Conservation (phyloP, 2,797 vertebrate species). For the Trichosurus vulpecula region DNA sequence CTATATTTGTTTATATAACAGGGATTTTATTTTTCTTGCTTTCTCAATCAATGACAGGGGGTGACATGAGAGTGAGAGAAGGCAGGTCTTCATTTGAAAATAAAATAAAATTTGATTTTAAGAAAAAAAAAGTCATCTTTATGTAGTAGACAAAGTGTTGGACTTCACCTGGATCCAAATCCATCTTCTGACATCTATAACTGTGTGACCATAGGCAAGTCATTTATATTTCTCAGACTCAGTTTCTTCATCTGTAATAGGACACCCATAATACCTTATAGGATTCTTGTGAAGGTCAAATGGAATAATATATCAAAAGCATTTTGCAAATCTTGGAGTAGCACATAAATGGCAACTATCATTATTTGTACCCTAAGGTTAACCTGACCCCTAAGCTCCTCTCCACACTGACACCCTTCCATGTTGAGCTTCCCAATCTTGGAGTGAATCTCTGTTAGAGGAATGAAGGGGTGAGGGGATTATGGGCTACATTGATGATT, state of each 20-base stretch:
- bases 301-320: neutral
- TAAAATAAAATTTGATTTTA: neutral
- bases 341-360: neutral
- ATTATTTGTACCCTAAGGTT: neutral
- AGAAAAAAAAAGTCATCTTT: neutral
- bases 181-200: neutral
- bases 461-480: neutral
- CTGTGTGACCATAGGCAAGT: neutral
- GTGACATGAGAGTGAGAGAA: neutral
- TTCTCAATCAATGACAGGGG: neutral
- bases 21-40: neutral
- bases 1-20: neutral
- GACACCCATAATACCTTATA: neutral
- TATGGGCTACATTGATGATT: constrained; percentile 66
- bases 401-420: neutral
- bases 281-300: neutral
- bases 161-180: neutral
- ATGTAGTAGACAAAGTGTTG: neutral
- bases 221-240: neutral
- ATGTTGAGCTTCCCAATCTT: neutral
- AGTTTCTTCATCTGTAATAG: neutral
- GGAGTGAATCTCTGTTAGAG: constrained; percentile 28
- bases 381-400: neutral
- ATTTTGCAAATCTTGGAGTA: neutral
- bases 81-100: neutral